Conservation (phyloP, 1,140 invertebrate genomes). For the Stenopsyche tienmushanensis region DNA sequence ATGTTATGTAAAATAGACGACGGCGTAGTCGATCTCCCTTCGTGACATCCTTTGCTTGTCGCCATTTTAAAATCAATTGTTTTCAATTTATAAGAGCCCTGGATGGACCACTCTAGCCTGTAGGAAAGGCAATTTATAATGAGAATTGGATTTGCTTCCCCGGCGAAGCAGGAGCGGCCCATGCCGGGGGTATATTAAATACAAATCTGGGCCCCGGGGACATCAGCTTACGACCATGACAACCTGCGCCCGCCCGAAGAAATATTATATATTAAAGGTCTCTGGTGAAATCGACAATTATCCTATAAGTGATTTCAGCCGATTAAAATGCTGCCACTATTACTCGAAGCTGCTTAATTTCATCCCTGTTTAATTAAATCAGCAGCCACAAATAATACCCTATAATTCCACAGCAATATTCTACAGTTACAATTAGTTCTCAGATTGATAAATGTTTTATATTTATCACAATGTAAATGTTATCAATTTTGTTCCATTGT, state of each 20-base stretch:
- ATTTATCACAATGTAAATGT: no score
- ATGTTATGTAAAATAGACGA: neutral
- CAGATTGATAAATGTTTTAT: no score
- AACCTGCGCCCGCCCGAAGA: neutral
- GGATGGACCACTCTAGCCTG: no score
- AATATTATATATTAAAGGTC: neutral
- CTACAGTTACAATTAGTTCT: no score
- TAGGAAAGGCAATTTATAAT: neutral
- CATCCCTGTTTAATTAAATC: neutral
- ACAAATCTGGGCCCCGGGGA: conserved; percentile 24
- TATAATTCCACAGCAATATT: neutral
- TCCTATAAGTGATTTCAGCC: conserved; percentile 5
- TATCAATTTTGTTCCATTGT: no score
- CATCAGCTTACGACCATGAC: conserved; percentile 16
- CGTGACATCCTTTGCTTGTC: no score
- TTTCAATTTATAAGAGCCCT: no score
- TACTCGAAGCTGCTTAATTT: neutral
- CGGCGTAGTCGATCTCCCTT: neutral
- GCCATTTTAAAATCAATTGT: no score
- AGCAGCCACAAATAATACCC: neutral
- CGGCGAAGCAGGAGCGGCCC: neutral
- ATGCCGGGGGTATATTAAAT: conserved; percentile 6
- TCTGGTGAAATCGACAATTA: neutral
- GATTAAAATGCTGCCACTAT: neutral
- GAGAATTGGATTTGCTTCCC: conserved; percentile 11